Percentiles rank a stretch among this genome's conserved stretches.
Evolutionary conservation across 2,113 vertebrate species (phyloP).

Genomic region (Notarius lentiginosus): DNA sequence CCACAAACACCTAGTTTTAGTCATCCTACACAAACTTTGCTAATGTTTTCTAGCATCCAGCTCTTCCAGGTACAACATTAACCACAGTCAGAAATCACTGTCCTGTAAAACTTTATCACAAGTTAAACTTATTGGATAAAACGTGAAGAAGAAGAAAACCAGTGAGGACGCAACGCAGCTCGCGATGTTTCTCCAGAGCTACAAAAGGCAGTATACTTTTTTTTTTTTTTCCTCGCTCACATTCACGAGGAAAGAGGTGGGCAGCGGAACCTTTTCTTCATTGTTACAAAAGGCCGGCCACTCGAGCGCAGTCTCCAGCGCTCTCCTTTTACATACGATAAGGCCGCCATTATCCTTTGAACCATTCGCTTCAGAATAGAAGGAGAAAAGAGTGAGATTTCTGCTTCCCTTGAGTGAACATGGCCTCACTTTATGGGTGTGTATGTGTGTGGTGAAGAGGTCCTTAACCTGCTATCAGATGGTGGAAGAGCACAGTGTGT

Average conservation of each 20-base stretch:
- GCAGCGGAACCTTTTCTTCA: slow-evolving; percentile 68
- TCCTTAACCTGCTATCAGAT: slow-evolving; percentile 80
- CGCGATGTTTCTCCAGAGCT: neutral
- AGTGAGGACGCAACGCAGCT: neutral
- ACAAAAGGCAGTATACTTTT: slow-evolving; percentile 3
- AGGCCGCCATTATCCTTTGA: slow-evolving; percentile 76
- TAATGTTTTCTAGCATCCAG: neutral
- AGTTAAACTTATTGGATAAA: neutral
- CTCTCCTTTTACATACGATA: slow-evolving; percentile 75
- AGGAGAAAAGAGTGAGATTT: slow-evolving; percentile 73
- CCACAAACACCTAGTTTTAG: neutral
- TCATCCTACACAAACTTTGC: neutral
- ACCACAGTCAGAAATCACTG: neutral
- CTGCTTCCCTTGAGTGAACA: slow-evolving; percentile 64
- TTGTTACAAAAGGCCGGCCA: slow-evolving; percentile 75
- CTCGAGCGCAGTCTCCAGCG: slow-evolving; percentile 70
- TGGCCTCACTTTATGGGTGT: neutral
- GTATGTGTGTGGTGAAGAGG: slow-evolving; percentile 70
- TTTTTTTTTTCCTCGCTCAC: neutral
- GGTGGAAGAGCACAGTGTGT: slow-evolving; percentile 71
- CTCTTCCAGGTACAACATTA: neutral
- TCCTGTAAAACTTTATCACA: neutral
- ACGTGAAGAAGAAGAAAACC: neutral
- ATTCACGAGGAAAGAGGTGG: neutral
- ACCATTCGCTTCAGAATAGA: slow-evolving; percentile 69